phyloP scores from a whole-genome alignment of 2,888 invertebrate genomes.

The Chorisops tibialis region DNA sequence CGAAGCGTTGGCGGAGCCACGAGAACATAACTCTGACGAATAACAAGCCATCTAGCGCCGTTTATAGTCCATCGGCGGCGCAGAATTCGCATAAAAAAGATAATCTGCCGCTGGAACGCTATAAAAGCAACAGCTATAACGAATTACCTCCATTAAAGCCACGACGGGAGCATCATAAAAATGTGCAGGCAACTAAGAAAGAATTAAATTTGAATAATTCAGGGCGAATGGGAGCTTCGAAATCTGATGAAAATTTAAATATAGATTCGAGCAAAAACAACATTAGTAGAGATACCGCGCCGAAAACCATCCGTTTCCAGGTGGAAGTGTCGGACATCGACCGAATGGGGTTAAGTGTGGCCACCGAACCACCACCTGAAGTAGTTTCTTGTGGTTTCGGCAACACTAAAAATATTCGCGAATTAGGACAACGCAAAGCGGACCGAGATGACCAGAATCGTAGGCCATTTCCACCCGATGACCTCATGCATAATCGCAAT shows the following conservation, averaged over 20 bases:
- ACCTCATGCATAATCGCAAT: neutral
- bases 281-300: neutral
- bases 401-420: neutral
- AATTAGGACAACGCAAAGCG: neutral
- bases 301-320: neutral
- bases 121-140: constrained; percentile 33
- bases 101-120: constrained; percentile 27
- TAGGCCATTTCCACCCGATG: neutral
- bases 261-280: constrained; percentile 6
- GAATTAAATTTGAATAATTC: constrained; percentile 30
- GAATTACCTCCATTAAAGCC: constrained; percentile 34
- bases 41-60: neutral
- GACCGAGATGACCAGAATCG: neutral
- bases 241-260: constrained; percentile 23
- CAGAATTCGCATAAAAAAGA: neutral
- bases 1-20: constrained; percentile 25
- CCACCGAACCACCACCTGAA: neutral
- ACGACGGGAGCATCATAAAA: constrained; percentile 21
- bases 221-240: constrained; percentile 6
- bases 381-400: neutral
- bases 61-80: neutral
- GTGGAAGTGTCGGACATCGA: neutral
- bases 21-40: constrained; percentile 2
- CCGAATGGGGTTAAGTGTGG: too few relatives aligned
- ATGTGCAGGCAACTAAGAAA: constrained; percentile 16